Conservation (phyloP, 2,888 invertebrate species). For the Corythucha ciliata region DNA sequence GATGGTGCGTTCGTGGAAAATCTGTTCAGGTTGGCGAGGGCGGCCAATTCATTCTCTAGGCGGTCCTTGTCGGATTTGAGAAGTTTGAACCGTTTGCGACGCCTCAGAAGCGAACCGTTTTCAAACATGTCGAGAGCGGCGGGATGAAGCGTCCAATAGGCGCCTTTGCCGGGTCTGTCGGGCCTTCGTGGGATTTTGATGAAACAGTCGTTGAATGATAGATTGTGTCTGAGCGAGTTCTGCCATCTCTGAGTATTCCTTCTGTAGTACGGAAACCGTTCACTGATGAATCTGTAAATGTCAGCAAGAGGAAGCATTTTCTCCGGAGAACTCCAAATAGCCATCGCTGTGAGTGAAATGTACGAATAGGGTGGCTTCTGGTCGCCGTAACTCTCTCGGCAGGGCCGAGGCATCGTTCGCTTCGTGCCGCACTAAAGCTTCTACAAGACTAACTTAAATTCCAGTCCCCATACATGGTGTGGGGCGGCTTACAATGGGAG, state of each 20-base stretch:
- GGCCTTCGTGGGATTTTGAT: conserved; percentile 77
- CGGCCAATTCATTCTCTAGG: conserved; percentile 29
- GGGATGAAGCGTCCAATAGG: conserved; percentile 74
- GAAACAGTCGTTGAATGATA: conserved; percentile 94
- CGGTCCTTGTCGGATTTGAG: conserved; percentile 34
- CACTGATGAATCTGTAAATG: conserved; percentile 90
- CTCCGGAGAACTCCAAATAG: conserved; percentile 93
- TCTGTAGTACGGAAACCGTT: conserved; percentile 76
- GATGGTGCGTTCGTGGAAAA: conserved; percentile 14
- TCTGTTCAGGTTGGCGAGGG: conserved; percentile 26
- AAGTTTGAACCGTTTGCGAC: conserved; percentile 57
- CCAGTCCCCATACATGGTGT: too few species aligned
- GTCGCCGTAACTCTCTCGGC: conserved; percentile 93
- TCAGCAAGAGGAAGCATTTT: conserved; percentile 87
- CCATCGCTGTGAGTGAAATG: conserved; percentile 98
- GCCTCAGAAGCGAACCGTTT: conserved; percentile 70
- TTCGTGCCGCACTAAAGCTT: too few species aligned
- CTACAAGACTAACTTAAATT: too few species aligned
- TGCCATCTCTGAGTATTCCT: conserved; percentile 73
- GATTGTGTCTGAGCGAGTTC: conserved; percentile 75
- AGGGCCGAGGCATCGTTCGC: conserved; percentile 98
- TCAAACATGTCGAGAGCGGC: conserved; percentile 76
- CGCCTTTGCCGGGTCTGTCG: conserved; percentile 73
- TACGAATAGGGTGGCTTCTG: conserved; percentile 99
- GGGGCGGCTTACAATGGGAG: too few species aligned